These are phyloP conservation scores for Aythya baeri DNA, from an alignment of 2,113 vertebrate species.

Conservation along the genomic window DNA sequence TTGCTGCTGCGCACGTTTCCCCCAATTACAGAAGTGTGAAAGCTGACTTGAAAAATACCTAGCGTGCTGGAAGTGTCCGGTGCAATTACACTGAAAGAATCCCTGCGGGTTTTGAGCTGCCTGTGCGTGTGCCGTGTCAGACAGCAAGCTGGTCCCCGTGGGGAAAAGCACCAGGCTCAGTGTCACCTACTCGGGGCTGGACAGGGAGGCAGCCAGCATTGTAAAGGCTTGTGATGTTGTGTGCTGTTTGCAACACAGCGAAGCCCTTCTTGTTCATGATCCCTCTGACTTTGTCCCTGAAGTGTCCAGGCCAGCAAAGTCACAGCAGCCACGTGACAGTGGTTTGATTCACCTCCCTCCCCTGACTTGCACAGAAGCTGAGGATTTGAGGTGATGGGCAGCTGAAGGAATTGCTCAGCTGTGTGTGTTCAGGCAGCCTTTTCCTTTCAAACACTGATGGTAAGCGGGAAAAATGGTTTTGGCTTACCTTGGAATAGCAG, in stretches of 20 bases:
- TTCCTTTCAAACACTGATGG: background rate
- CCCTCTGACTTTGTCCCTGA: background rate
- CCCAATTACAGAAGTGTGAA: background rate
- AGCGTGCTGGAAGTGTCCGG: background rate
- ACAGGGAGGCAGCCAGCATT: background rate
- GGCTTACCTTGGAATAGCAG: background rate
- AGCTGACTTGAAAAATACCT: background rate
- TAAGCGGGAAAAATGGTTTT: background rate
- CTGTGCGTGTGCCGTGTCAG: accelerated
- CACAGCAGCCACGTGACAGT: accelerated
- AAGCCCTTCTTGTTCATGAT: background rate
- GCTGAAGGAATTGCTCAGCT: background rate
- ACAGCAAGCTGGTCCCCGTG: background rate
- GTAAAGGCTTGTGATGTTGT: background rate
- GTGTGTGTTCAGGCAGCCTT: background rate
- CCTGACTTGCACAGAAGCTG: background rate
- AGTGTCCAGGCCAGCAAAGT: background rate
- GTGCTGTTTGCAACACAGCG: accelerated
- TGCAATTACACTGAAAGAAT: background rate
- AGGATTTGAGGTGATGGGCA: background rate
- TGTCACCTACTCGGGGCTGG: background rate
- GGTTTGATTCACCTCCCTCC: background rate
- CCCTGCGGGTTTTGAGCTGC: background rate
- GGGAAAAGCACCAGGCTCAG: background rate
- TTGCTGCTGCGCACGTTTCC: background rate